Base-by-base conservation (phyloP, 2,797 vertebrate species). In the Xenopus petersii region DNA sequence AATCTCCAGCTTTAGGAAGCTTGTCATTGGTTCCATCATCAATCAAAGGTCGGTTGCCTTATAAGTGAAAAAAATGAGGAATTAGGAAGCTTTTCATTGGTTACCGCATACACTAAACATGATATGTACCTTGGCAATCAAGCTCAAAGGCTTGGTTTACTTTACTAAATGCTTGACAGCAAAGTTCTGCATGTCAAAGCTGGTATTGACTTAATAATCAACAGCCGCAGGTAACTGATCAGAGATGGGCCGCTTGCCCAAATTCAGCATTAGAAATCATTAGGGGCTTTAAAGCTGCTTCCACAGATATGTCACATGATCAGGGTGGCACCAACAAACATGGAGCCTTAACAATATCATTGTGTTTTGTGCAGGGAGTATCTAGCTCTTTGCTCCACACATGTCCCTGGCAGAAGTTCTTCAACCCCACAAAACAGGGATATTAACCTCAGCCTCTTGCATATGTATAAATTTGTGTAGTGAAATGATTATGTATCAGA, bases 81-180 rank as follows among this genome's bases (percentile, higher is more conserved):
- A 36, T 30, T 48, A 47, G 21, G 80, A 80, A 73, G 75, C 79
- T 81, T 3, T 0, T 17, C 62, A 12, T 55, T 73, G 75, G 80
- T 73, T 81, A 48, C 74, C 82, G 83, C 80, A 78, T 80, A 81
- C 81, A 80, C 81, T 82, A 82, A 86, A 84, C 82, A 83, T 62
- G 79, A 73, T 71, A 74, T 75, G 64, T 67, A 80, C 73, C 83
- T 88, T 87, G 85, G 86, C 86, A 86, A 51, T 0, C 71, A 17
- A 80, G 36, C 1, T 0, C 59, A 73, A 82, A 56, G 68, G 60
- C 80, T 67, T 80, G 71, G 76, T 74, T 64, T 70, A 66, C 82
- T 82, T 73, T 80, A 67, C 83, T 58, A 16, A 80, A 79, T 81
- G 80, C 80, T 80, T 82, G 81, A 82, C 83, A 0, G 56, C 7